phyloP scores from a whole-genome alignment of 1,140 invertebrate species.

The Cyrtorhinus lividipennis region DNA sequence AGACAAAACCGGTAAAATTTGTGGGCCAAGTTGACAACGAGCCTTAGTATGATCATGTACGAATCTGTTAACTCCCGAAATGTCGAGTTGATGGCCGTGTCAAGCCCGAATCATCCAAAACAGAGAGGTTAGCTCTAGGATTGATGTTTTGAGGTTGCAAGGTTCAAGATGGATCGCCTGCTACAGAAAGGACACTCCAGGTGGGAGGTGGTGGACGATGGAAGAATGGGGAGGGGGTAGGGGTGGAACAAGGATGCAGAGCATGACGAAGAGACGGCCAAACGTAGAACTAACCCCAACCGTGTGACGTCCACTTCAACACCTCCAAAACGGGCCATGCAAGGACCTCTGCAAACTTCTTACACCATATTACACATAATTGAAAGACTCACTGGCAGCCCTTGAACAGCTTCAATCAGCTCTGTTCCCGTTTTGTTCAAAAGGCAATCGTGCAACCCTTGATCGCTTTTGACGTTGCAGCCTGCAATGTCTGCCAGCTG shows the following conservation, averaged over 20 bases:
- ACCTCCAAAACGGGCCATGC: no score
- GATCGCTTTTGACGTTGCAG: not conserved
- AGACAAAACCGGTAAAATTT: not conserved
- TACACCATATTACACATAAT: not conserved
- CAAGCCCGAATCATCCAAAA: not conserved
- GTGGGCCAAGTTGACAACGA: not conserved
- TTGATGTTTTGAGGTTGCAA: not conserved
- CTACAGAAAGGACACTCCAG: no score
- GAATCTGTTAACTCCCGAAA: not conserved
- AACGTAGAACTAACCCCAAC: no score
- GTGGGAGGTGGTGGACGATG: no score
- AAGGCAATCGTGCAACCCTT: conserved; percentile 1
- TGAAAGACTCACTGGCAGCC: conserved; percentile 8
- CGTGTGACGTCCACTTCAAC: no score
- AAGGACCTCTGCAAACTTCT: no score
- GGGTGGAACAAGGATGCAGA: no score
- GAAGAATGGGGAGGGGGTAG: no score
- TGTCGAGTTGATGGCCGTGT: no score
- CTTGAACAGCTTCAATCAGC: conserved; percentile 2
- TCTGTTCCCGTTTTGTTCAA: not conserved
- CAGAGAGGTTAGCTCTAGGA: not conserved
- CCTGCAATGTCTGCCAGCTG: conserved; percentile 9
- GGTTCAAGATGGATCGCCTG: no score
- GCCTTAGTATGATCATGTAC: not conserved
- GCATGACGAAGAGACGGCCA: no score